Evolutionary conservation across 2,797 vertebrate species (phyloP).

Genomic region (Micromesistius poutassou): DNA sequence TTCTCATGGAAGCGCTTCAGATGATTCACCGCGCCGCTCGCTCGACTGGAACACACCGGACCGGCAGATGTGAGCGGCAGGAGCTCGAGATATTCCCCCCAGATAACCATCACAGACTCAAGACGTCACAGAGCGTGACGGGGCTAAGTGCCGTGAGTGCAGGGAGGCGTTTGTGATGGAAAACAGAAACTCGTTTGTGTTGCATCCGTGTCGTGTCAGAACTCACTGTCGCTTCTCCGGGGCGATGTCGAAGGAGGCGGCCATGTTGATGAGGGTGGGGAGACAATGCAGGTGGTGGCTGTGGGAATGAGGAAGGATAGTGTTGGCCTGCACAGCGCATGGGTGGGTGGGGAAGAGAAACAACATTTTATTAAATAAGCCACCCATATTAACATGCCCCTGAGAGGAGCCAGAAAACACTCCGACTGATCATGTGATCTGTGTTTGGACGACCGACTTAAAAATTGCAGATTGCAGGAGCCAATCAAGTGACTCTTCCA

Average conservation of each 20-base stretch:
- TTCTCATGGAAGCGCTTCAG: conserved; percentile 97
- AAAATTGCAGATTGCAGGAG: too few species aligned
- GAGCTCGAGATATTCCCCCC: background rate
- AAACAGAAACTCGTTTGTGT: background rate
- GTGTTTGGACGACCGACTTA: too few species aligned
- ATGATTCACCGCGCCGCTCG: conserved; percentile 93
- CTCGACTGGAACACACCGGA: conserved; percentile 74
- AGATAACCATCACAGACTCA: background rate
- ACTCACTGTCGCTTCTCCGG: conserved; percentile 93
- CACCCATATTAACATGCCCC: background rate
- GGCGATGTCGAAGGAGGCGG: conserved; percentile 93
- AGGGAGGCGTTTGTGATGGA: background rate
- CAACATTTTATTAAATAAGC: background rate
- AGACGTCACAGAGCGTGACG: too few species aligned
- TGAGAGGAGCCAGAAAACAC: background rate
- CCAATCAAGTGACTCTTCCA: too few species aligned
- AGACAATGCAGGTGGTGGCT: conserved; percentile 97
- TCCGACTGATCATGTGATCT: background rate
- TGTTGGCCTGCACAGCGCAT: conserved; percentile 83
- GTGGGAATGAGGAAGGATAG: conserved; percentile 96
- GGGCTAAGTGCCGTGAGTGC: background rate
- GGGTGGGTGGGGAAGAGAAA: conserved; percentile 18
- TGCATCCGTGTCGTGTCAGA: conserved; percentile 34
- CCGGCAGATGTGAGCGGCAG: background rate
- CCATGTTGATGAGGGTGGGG: conserved; percentile 97